Conservation (phyloP, 2,888 invertebrate genomes). For the Steinernema hermaphroditum region DNA sequence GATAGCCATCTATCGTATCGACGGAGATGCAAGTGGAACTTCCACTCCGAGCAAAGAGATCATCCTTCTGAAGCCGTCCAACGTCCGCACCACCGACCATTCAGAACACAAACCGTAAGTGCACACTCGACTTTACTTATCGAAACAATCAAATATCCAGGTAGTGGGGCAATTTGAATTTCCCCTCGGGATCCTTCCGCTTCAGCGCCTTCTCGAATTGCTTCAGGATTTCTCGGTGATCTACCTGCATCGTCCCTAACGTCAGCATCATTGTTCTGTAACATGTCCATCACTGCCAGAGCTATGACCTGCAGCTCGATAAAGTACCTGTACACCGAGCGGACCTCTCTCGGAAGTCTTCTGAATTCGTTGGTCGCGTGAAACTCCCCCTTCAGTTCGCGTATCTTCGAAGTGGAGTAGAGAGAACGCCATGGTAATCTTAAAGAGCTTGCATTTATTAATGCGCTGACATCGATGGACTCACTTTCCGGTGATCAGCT, state of each 20-base stretch:
- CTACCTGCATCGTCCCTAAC: slow-evolving; percentile 12
- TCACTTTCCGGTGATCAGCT: slow-evolving; percentile 42
- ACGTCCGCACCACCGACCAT: too few relatives aligned
- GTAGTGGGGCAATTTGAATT: slow-evolving; percentile 33
- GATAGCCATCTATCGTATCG: background rate
- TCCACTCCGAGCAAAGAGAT: too few relatives aligned
- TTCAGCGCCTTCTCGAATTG: slow-evolving; percentile 32
- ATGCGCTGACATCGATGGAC: background rate
- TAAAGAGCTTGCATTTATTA: too few relatives aligned
- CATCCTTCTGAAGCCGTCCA: too few relatives aligned
- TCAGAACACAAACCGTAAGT: too few relatives aligned
- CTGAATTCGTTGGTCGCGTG: slow-evolving; percentile 30
- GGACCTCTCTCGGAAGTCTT: slow-evolving; percentile 36
- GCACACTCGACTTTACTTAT: too few relatives aligned
- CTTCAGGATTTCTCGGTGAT: slow-evolving; percentile 28
- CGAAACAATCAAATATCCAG: background rate
- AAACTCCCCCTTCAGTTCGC: slow-evolving; percentile 26
- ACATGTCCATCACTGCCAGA: background rate
- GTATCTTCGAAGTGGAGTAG: background rate
- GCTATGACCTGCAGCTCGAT: background rate
- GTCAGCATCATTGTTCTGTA: slow-evolving; percentile 30
- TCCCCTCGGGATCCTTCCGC: slow-evolving; percentile 33
- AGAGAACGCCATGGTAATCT: slow-evolving; percentile 38
- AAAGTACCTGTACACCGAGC: slow-evolving; percentile 29
- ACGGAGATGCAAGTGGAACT: background rate